Percentiles rank a stretch among this genome's conserved stretches.
These are phyloP conservation scores for Pitta sordida DNA, from an alignment of 2,113 vertebrate species.

Conservation along the genomic window DNA sequence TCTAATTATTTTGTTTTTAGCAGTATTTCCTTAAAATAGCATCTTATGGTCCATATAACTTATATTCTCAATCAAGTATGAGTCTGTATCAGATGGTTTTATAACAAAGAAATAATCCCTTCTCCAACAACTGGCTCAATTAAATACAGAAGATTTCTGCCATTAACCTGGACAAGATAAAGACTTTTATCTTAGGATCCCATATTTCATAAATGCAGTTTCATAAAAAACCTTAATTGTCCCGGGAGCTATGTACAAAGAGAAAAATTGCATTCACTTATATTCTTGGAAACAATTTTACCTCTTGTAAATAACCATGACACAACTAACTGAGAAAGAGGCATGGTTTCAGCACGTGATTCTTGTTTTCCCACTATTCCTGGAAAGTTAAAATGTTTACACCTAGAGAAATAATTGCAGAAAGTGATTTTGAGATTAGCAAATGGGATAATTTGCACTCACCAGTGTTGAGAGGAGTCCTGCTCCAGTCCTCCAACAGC, in stretches of 20 bases:
- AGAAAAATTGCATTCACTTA: background rate
- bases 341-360: background rate
- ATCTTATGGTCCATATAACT: slow-evolving; percentile 11
- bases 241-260: background rate
- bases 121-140: background rate
- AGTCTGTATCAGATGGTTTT: slow-evolving; percentile 9
- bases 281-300: slow-evolving; percentile 10
- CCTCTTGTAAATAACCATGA: slow-evolving; percentile 3
- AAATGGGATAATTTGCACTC: background rate
- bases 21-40: slow-evolving; percentile 10
- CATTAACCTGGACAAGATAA: background rate
- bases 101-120: slow-evolving; percentile 52
- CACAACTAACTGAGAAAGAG: background rate
- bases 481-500: background rate
- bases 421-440: background rate
- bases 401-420: background rate
- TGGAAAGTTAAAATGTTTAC: background rate
- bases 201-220: background rate
- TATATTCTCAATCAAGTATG: background rate
- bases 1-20: background rate
- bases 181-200: background rate
- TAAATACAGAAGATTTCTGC: background rate
- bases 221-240: background rate
- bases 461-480: background rate
- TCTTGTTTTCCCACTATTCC: background rate